phyloP scores from a whole-genome alignment of 2,888 invertebrate genomes.

The Eilema griseolum region DNA sequence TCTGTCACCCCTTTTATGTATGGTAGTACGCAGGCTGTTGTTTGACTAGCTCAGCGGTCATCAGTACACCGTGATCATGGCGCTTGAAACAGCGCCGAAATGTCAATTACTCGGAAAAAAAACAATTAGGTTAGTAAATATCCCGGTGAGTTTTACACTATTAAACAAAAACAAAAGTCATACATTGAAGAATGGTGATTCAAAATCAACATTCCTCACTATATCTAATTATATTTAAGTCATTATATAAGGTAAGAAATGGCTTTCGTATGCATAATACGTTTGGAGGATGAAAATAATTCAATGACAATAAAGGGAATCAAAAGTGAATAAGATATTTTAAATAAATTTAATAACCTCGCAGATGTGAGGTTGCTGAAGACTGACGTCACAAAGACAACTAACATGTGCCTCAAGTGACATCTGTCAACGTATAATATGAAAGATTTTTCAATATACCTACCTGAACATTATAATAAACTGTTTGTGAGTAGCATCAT shows the following conservation, averaged over 20 bases:
- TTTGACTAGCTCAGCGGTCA: too few relatives aligned
- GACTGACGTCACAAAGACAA: conserved; percentile 54
- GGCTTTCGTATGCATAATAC: neutral
- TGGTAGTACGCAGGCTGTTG: too few relatives aligned
- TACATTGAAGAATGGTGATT: too few relatives aligned
- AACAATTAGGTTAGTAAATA: too few relatives aligned
- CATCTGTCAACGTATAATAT: conserved; percentile 54
- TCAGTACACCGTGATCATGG: too few relatives aligned
- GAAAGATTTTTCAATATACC: conserved; percentile 42
- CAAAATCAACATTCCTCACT: too few relatives aligned
- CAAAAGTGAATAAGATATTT: conserved; percentile 36
- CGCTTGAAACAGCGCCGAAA: too few relatives aligned
- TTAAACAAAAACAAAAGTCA: too few relatives aligned
- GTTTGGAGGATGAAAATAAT: neutral
- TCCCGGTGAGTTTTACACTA: too few relatives aligned
- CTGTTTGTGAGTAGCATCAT: conserved; percentile 22
- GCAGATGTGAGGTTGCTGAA: conserved; percentile 43
- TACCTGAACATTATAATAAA: conserved; percentile 29
- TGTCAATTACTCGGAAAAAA: too few relatives aligned
- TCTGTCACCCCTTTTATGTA: too few relatives aligned
- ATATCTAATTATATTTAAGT: too few relatives aligned
- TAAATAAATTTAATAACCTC: conserved; percentile 51
- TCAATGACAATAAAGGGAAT: conserved; percentile 17
- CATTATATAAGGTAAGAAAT: neutral
- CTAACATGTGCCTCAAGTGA: conserved; percentile 53